These are phyloP conservation scores for Callopanchax toddi DNA, from an alignment of 2,113 vertebrate species.

Conservation along the genomic window DNA sequence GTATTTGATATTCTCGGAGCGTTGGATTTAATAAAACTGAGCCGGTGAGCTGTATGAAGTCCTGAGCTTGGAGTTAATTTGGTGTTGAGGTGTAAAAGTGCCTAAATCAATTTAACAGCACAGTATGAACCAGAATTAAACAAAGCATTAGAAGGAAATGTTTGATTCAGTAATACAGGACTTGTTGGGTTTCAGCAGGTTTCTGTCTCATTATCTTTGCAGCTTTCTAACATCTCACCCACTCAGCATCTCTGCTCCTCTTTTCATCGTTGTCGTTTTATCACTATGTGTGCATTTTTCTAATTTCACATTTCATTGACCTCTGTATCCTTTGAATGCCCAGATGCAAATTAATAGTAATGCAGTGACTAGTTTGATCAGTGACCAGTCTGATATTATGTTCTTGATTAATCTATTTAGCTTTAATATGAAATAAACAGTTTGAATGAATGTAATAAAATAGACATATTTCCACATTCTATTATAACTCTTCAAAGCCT, in stretches of 20 bases:
- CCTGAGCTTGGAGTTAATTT: slow-evolving; percentile 12
- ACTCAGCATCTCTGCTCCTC: slow-evolving; percentile 20
- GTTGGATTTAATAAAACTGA: background rate
- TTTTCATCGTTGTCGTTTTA: slow-evolving; percentile 3
- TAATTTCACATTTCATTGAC: slow-evolving; percentile 10
- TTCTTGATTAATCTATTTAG: background rate
- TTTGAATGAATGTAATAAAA: no score
- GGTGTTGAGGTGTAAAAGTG: slow-evolving; percentile 5
- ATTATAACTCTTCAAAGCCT: no score
- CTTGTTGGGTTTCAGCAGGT: slow-evolving; percentile 32
- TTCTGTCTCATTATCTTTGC: slow-evolving; percentile 2
- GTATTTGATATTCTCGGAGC: background rate
- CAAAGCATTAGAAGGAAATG: slow-evolving; percentile 3
- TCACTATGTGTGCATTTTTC: slow-evolving; percentile 4
- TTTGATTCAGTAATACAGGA: slow-evolving; percentile 44
- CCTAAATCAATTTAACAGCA: slow-evolving; percentile 13
- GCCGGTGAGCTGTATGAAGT: slow-evolving; percentile 20
- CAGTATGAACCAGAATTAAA: slow-evolving; percentile 1
- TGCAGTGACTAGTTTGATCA: slow-evolving; percentile 4
- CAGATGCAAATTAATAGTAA: background rate
- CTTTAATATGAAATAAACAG: background rate
- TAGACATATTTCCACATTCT: no score
- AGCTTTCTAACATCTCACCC: slow-evolving; percentile 7
- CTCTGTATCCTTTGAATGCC: background rate
- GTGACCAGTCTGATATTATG: background rate